phyloP scores from a whole-genome alignment of 2,888 invertebrate genomes.

The Alcis repandata region DNA sequence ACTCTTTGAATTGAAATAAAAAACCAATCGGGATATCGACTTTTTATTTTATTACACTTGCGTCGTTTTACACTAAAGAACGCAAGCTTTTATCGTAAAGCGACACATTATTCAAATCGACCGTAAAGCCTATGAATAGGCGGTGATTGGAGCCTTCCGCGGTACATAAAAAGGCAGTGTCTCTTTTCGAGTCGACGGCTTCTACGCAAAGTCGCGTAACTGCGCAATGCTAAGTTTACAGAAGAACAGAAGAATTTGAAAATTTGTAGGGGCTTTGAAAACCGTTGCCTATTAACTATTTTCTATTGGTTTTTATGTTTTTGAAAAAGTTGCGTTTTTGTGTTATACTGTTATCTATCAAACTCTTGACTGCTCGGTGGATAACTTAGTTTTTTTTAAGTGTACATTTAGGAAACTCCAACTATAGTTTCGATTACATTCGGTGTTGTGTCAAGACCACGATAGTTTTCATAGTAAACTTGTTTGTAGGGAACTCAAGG shows the following conservation, averaged over 20 bases:
- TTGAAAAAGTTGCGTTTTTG: too few relatives aligned
- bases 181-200: constrained; percentile 2
- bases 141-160: constrained; percentile 24
- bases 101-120: constrained; percentile 14
- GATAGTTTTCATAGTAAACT: too few relatives aligned
- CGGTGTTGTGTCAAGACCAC: too few relatives aligned
- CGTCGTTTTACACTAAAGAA: neutral
- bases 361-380: too few relatives aligned
- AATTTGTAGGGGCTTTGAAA: too few relatives aligned
- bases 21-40: neutral
- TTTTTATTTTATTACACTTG: constrained; percentile 5
- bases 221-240: neutral
- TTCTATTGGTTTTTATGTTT: too few relatives aligned
- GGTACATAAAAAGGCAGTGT: constrained; percentile 23
- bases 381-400: too few relatives aligned
- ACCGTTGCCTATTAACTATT: too few relatives aligned
- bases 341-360: too few relatives aligned
- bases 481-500: too few relatives aligned
- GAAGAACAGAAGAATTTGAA: neutral
- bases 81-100: constrained; percentile 22
- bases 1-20: neutral
- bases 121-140: constrained; percentile 25
- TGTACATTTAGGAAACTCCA: too few relatives aligned
- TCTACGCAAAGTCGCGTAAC: neutral
- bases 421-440: too few relatives aligned